Conservation (phyloP, 2,113 vertebrate genomes). For the Channa argus region DNA sequence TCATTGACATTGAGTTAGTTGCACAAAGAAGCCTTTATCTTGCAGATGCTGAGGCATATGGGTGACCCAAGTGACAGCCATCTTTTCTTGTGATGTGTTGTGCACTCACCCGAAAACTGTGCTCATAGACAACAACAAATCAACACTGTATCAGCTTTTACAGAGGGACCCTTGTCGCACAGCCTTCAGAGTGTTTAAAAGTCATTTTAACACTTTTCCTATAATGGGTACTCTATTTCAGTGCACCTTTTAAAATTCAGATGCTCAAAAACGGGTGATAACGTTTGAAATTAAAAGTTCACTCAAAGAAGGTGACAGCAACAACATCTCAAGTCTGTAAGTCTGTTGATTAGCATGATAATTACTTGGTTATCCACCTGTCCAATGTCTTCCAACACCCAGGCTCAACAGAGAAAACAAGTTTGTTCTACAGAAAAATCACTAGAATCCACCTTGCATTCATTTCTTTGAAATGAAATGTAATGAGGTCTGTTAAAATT, state of each 20-base stretch:
- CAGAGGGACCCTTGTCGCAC: conserved; percentile 24
- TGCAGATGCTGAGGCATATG: conserved; percentile 68
- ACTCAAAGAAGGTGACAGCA: neutral
- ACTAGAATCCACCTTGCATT: conserved; percentile 18
- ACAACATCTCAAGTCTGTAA: neutral
- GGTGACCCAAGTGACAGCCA: conserved; percentile 46
- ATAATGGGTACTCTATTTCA: conserved; percentile 27
- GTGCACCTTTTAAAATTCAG: conserved; percentile 28
- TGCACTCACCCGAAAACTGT: conserved; percentile 39
- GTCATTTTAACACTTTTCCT: conserved; percentile 34
- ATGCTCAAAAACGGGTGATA: conserved; percentile 20
- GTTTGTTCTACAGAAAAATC: conserved; percentile 11
- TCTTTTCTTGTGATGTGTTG: conserved; percentile 59
- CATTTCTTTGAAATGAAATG: neutral
- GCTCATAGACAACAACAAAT: conserved; percentile 60
- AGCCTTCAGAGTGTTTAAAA: conserved; percentile 38
- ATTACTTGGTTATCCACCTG: conserved; percentile 36
- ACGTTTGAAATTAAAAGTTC: conserved; percentile 6
- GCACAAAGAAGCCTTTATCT: conserved; percentile 32
- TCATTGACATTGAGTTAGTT: conserved; percentile 40
- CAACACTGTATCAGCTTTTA: conserved; percentile 37
- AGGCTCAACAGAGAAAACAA: conserved; percentile 24
- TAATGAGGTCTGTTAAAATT: conserved; percentile 18
- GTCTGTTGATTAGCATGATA: conserved; percentile 30
- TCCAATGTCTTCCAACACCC: conserved; percentile 23